These are phyloP conservation scores for Alouatta palliata DNA, from an alignment of 2,113 vertebrate genomes.

Conservation along the genomic window DNA sequence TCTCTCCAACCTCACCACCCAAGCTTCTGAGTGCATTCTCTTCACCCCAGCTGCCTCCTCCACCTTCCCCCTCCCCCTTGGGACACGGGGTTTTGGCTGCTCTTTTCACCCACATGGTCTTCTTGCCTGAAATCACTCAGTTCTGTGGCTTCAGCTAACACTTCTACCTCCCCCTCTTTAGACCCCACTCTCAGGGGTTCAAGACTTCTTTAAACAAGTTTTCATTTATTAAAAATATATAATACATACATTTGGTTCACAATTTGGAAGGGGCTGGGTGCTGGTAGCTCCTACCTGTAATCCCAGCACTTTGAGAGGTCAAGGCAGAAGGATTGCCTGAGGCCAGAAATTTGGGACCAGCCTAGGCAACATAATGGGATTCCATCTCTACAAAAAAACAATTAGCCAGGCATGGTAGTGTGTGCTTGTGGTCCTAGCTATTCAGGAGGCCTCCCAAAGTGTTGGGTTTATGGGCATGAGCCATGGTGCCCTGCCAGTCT, in stretches of 20 bases:
- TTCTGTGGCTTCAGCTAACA: neutral
- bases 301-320: too few relatives aligned
- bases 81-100: neutral
- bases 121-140: neutral
- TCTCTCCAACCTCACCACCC: neutral
- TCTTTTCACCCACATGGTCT: neutral
- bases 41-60: neutral
- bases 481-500: neutral
- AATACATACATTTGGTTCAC: neutral
- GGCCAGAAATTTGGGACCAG: too few relatives aligned
- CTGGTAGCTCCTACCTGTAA: too few relatives aligned
- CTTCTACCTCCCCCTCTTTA: neutral
- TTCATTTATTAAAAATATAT: neutral
- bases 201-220: neutral
- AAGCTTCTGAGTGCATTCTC: neutral
- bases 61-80: neutral
- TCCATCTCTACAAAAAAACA: too few relatives aligned
- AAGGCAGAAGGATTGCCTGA: too few relatives aligned
- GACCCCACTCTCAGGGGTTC: neutral
- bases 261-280: neutral
- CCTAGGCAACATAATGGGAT: too few relatives aligned
- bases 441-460: too few relatives aligned
- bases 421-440: too few relatives aligned
- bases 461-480: too few relatives aligned
- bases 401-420: too few relatives aligned